phyloP scores from a whole-genome alignment of 1,140 invertebrate genomes.

The Wasmannia auropunctata region DNA sequence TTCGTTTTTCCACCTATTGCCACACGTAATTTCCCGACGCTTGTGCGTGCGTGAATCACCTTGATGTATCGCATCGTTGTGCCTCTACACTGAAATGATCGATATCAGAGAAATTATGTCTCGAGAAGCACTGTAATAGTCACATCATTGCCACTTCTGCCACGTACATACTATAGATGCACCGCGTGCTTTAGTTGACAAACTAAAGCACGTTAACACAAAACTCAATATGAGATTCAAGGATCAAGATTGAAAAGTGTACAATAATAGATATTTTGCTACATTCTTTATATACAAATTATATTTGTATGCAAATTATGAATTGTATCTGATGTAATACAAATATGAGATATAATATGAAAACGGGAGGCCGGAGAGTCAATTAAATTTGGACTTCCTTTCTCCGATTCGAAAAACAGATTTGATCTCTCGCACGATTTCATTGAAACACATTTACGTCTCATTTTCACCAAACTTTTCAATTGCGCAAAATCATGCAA shows the following conservation, averaged over 20 bases:
- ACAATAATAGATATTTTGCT: neutral
- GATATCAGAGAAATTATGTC: conserved; percentile 67
- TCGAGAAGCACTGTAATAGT: conserved; percentile 1
- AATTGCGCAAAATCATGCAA: neutral
- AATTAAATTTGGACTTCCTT: neutral
- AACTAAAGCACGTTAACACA: neutral
- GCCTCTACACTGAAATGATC: conserved; percentile 30
- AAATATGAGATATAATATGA: neutral
- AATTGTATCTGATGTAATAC: neutral
- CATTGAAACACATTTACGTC: neutral
- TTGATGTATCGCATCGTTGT: conserved; percentile 40
- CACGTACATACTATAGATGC: conserved; percentile 15
- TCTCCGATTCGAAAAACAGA: neutral
- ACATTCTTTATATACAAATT: neutral
- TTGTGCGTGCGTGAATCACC: conserved; percentile 62
- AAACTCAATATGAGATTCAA: neutral
- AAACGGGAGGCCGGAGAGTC: neutral
- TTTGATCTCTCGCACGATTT: neutral
- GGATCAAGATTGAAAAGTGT: neutral
- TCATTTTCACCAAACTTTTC: neutral
- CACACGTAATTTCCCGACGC: conserved; percentile 32
- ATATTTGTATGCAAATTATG: conserved; percentile 6
- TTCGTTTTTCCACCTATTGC: neutral
- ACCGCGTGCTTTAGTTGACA: neutral
- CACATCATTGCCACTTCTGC: conserved; percentile 60